Conservation (phyloP, 1,140 invertebrate genomes). For the Trachymyrmex cornetzi region DNA sequence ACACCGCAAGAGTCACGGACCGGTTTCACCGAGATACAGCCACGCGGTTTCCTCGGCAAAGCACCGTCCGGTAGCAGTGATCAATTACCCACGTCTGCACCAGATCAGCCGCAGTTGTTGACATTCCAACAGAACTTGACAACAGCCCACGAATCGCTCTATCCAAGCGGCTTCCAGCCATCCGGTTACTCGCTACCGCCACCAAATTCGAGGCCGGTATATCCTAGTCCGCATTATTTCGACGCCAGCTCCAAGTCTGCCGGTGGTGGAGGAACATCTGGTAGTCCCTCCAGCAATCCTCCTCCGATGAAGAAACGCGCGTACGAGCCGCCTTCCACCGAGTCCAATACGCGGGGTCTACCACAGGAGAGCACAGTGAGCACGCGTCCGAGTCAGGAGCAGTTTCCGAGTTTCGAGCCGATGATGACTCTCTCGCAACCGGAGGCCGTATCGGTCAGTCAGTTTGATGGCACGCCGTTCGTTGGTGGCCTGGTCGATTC, state of each 20-base stretch:
- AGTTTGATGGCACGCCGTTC: constrained; percentile 80
- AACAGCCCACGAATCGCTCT: constrained; percentile 80
- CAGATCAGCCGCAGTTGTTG: constrained; percentile 79
- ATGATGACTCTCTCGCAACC: constrained; percentile 81
- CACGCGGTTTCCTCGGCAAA: constrained; percentile 73
- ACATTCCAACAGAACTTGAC: constrained; percentile 81
- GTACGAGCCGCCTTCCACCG: constrained; percentile 76
- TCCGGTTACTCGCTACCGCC: constrained; percentile 82
- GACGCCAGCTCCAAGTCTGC: constrained; percentile 78
- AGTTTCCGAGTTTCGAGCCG: constrained; percentile 81
- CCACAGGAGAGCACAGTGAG: constrained; percentile 69
- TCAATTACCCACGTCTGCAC: constrained; percentile 54
- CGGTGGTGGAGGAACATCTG: constrained; percentile 34
- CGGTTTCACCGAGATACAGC: constrained; percentile 74
- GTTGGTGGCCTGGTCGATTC: constrained; percentile 80
- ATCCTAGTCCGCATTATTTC: constrained; percentile 83
- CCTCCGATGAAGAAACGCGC: constrained; percentile 84
- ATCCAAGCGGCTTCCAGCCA: constrained; percentile 82
- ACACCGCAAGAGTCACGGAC: constrained; percentile 69
- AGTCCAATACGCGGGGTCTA: constrained; percentile 68
- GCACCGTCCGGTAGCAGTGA: constrained; percentile 43
- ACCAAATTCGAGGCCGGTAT: constrained; percentile 82
- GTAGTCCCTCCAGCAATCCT: constrained; percentile 68
- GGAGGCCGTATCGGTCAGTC: constrained; percentile 75
- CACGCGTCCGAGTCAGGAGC: constrained; percentile 73